Evolutionary conservation across 2,113 vertebrate genomes (phyloP).

Genomic region (Ceratotherium simum): DNA sequence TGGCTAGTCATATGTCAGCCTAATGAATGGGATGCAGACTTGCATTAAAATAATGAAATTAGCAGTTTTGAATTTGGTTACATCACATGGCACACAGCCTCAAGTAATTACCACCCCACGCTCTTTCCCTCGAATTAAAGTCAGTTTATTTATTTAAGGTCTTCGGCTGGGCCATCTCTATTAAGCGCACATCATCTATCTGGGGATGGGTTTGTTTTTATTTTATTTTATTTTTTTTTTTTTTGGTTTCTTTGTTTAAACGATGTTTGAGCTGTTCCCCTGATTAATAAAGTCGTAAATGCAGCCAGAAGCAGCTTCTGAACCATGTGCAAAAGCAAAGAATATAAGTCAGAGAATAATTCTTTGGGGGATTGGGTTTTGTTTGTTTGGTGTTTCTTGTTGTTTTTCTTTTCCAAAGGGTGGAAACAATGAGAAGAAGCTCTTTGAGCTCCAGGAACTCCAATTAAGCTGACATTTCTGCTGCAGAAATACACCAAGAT

Average conservation of each 20-base stretch:
- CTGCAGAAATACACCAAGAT: conserved; percentile 69
- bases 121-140: conserved; percentile 77
- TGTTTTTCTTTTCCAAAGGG: background rate
- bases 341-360: conserved; percentile 61
- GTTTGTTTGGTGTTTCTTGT: conserved; percentile 37
- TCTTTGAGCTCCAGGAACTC: conserved; percentile 70
- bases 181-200: conserved; percentile 79
- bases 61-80: conserved; percentile 85
- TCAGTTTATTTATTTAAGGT: conserved; percentile 85
- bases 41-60: conserved; percentile 89
- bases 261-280: conserved; percentile 67
- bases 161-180: conserved; percentile 80
- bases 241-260: conserved; percentile 80
- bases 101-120: conserved; percentile 82
- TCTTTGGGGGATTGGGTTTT: conserved; percentile 53
- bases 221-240: background rate
- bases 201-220: background rate
- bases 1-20: conserved; percentile 87
- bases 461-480: conserved; percentile 81
- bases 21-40: conserved; percentile 87
- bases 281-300: conserved; percentile 82
- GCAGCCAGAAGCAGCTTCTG: conserved; percentile 61
- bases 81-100: conserved; percentile 78
- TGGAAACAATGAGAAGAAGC: conserved; percentile 72
- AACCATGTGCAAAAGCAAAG: conserved; percentile 51